A percentile compares a stretch with the other conserved stretches of the same genome.
phyloP scores from a whole-genome alignment of 1,140 invertebrate genomes.

The Drosophila setifemur region DNA sequence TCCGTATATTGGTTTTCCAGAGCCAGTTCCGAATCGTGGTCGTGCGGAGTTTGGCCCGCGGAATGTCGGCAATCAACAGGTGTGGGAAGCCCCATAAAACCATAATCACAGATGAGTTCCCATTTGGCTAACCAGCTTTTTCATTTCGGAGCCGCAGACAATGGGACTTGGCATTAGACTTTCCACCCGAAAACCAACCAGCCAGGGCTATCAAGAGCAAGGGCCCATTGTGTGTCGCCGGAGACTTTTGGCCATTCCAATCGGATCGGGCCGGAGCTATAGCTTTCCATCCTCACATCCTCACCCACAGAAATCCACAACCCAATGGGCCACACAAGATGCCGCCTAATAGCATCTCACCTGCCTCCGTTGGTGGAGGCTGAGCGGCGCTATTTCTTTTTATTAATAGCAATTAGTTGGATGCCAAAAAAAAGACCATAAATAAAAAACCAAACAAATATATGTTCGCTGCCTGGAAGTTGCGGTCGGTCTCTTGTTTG shows the following conservation, averaged over 20 bases:
- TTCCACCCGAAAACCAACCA: no score
- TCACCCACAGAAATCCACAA: no score
- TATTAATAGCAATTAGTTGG: constrained; percentile 74
- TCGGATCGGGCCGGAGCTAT: constrained; percentile 3
- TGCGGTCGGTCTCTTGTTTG: constrained; percentile 46
- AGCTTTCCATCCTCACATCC: constrained; percentile 26
- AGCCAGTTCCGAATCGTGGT: background rate
- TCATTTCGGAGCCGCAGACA: constrained; percentile 31
- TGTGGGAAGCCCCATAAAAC: constrained; percentile 52
- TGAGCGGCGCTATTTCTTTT: constrained; percentile 42
- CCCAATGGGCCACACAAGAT: constrained; percentile 50
- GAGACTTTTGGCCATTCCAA: constrained; percentile 16
- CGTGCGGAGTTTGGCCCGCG: constrained; percentile 29
- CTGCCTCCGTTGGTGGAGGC: constrained; percentile 24
- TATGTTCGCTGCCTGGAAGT: constrained; percentile 48
- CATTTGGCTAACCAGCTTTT: constrained; percentile 51
- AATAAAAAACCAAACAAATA: constrained; percentile 22
- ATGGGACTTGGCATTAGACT: constrained; percentile 35
- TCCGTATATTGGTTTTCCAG: constrained; percentile 29
- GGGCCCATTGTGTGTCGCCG: constrained; percentile 39
- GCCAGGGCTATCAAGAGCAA: constrained; percentile 46
- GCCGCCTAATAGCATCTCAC: constrained; percentile 45
- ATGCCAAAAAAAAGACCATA: constrained; percentile 24
- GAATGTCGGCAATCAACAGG: constrained; percentile 42
- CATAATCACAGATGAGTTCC: constrained; percentile 47